phyloP scores from a whole-genome alignment of 2,888 invertebrate species.

The Melieria omissa region DNA sequence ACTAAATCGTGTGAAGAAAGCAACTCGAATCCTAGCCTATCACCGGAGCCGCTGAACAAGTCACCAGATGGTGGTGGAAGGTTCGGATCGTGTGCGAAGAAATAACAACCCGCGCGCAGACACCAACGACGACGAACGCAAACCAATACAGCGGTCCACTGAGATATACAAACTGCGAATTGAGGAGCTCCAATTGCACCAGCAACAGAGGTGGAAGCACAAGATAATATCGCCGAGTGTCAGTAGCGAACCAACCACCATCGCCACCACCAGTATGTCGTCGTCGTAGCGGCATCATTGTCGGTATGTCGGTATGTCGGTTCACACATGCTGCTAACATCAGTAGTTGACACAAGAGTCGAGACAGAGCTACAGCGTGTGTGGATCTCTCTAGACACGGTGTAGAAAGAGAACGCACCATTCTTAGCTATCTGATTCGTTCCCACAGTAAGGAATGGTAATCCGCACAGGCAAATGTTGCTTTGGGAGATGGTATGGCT shows the following conservation, averaged over 20 bases:
- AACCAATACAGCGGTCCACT: slow-evolving; percentile 39
- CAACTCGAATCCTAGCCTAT: slow-evolving; percentile 56
- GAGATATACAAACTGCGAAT: slow-evolving; percentile 48
- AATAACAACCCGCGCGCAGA: slow-evolving; percentile 23
- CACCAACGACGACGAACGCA: slow-evolving; percentile 24
- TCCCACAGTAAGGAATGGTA: no score
- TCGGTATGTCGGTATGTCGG: not conserved
- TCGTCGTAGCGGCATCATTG: no score
- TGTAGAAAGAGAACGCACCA: not conserved
- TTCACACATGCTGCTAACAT: not conserved
- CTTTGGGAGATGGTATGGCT: no score
- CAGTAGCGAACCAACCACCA: slow-evolving; percentile 48
- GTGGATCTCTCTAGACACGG: slow-evolving; percentile 12
- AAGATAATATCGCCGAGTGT: slow-evolving; percentile 28
- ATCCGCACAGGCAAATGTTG: no score
- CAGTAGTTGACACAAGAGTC: not conserved
- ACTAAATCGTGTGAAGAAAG: slow-evolving; percentile 3
- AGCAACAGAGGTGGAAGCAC: not conserved
- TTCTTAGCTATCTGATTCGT: slow-evolving; percentile 10
- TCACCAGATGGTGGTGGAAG: slow-evolving; percentile 29
- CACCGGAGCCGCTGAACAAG: slow-evolving; percentile 33
- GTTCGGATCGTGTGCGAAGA: slow-evolving; percentile 36
- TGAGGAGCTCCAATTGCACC: not conserved
- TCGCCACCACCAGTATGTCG: slow-evolving; percentile 12
- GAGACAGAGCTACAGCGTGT: not conserved